A percentile compares a stretch with the other conserved stretches of the same genome.
Conservation (phyloP, 2,888 invertebrate species). For the Mythimna vitellina region DNA sequence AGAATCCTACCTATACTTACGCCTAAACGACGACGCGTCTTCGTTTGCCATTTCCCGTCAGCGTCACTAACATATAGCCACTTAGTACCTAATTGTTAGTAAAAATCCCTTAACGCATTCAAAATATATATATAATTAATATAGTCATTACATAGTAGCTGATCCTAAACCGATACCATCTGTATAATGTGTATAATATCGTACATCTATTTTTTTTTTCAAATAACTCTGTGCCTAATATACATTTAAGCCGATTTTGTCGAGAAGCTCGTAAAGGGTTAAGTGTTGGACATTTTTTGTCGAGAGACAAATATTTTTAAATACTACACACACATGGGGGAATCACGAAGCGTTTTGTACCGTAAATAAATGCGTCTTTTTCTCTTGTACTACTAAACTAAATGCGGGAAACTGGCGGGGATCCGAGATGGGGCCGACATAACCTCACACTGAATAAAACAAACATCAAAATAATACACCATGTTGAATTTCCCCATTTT, state of each 20-base stretch:
- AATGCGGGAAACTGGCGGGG: constrained; percentile 53
- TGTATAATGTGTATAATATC: constrained; percentile 87
- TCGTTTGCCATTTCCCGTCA: constrained; percentile 74
- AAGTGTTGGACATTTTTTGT: constrained; percentile 80
- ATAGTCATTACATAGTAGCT: constrained; percentile 83
- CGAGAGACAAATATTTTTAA: constrained; percentile 69
- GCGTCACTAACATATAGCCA: constrained; percentile 80
- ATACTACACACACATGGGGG: constrained; percentile 62
- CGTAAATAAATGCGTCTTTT: constrained; percentile 72
- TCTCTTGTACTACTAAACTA: constrained; percentile 69
- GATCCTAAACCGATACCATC: constrained; percentile 83
- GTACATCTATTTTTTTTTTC: constrained; percentile 83
- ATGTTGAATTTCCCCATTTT: constrained; percentile 28
- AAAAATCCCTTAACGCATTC: constrained; percentile 90
- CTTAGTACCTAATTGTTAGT: constrained; percentile 89
- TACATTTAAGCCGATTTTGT: constrained; percentile 88
- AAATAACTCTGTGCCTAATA: constrained; percentile 89
- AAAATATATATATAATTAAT: constrained; percentile 88
- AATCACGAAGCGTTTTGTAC: constrained; percentile 73
- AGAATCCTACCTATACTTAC: constrained; percentile 78
- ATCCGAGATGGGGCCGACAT: constrained; percentile 66
- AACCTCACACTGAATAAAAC: constrained; percentile 34
- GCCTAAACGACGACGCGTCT: constrained; percentile 68
- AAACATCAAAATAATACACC: constrained; percentile 41
- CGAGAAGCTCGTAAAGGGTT: constrained; percentile 87